These are phyloP conservation scores for Pongo pygmaeus DNA, from an alignment of 2,113 vertebrate genomes.

Conservation along the genomic window DNA sequence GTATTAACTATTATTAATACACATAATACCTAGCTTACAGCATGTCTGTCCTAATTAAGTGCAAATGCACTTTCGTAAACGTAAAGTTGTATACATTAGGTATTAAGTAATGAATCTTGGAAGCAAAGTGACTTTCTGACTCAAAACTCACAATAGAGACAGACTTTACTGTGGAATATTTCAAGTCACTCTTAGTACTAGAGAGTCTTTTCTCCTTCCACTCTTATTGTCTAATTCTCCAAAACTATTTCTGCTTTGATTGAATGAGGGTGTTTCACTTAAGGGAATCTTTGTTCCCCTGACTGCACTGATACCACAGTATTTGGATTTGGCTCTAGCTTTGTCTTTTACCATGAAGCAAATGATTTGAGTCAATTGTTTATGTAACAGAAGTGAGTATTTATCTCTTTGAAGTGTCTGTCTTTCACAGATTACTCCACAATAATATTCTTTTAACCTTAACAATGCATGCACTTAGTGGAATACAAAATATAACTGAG, in stretches of 20 bases:
- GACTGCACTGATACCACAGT: not conserved
- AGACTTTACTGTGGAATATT: not conserved
- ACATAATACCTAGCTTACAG: not conserved
- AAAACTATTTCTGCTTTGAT: not conserved
- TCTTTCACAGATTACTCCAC: constrained; percentile 36
- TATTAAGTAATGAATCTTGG: not conserved
- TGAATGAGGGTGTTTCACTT: constrained; percentile 5
- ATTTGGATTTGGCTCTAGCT: not conserved
- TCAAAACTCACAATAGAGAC: not conserved
- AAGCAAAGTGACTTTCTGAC: not conserved
- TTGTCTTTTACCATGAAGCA: constrained; percentile 52
- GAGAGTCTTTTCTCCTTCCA: not conserved
- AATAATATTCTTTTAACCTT: constrained; percentile 58
- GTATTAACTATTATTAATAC: not conserved
- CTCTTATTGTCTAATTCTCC: not conserved
- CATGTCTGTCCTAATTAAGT: not conserved
- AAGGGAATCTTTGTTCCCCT: not conserved
- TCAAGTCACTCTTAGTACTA: not conserved
- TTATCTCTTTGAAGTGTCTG: constrained; percentile 56
- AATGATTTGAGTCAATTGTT: constrained; percentile 51
- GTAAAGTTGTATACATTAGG: not conserved
- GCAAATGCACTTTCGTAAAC: not conserved
- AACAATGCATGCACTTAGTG: constrained; percentile 41
- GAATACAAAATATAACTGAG: constrained; percentile 39
- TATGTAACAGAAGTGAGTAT: constrained; percentile 52